Conservation (phyloP, 2,113 vertebrate species). For the Nycticebus coucang region DNA sequence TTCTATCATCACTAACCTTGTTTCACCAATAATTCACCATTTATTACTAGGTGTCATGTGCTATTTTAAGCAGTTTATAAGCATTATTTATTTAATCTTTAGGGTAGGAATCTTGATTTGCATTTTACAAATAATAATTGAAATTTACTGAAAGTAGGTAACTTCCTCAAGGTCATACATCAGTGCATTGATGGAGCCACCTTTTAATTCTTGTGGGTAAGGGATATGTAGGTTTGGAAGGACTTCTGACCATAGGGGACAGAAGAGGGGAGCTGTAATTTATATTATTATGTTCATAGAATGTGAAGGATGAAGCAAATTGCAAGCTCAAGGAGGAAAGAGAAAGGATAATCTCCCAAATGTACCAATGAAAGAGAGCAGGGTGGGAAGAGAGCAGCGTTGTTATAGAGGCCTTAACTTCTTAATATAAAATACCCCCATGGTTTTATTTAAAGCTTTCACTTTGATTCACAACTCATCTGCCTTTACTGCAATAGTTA, state of each 20-base stretch:
- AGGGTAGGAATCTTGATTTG: not conserved
- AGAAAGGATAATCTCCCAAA: not conserved
- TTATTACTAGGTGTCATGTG: conserved; percentile 5
- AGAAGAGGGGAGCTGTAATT: not conserved
- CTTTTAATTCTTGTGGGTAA: not conserved
- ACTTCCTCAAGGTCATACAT: not conserved
- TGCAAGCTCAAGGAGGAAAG: not conserved
- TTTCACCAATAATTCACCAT: not conserved
- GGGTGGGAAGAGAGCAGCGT: not conserved
- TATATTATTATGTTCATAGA: not conserved
- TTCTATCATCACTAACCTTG: conserved; percentile 1
- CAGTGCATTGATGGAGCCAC: not conserved
- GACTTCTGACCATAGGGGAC: not conserved
- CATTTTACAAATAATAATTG: not conserved
- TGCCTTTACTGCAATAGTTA: not conserved
- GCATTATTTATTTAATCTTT: not conserved
- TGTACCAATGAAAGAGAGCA: not conserved
- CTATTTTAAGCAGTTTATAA: not conserved
- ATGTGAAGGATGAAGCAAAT: not conserved
- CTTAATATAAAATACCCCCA: not conserved
- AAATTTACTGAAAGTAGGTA: not conserved
- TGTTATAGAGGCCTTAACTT: not conserved
- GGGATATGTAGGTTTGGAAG: not conserved
- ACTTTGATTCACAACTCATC: not conserved
- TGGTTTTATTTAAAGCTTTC: conserved; percentile 2